A percentile compares a stretch with the other conserved stretches of the same genome.
These are phyloP conservation scores for Poecilus cupreus DNA, from an alignment of 2,888 invertebrate genomes.

Conservation along the genomic window DNA sequence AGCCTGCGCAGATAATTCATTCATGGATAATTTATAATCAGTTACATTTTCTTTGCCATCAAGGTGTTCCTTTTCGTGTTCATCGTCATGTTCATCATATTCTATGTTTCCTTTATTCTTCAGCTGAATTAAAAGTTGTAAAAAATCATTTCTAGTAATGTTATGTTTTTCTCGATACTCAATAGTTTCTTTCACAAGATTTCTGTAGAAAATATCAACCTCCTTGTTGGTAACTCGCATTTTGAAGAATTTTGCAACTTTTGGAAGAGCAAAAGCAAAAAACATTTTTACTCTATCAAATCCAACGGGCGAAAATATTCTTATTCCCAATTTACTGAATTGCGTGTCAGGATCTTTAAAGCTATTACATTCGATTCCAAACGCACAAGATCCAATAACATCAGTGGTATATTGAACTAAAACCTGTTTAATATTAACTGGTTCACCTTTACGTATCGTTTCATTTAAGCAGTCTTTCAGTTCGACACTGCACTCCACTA, in stretches of 20 bases:
- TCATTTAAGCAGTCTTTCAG: conserved; percentile 70
- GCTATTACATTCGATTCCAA: conserved; percentile 55
- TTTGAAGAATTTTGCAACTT: too few species aligned
- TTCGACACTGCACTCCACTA: too few species aligned
- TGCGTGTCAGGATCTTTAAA: too few species aligned
- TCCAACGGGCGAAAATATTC: conserved; percentile 3
- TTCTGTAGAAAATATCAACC: conserved; percentile 37
- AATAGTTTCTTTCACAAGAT: too few species aligned
- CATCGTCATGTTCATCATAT: conserved; percentile 55
- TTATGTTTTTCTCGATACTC: too few species aligned
- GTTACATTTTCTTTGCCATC: too few species aligned
- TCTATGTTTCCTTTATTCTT: conserved; percentile 67
- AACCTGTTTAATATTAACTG: conserved; percentile 46
- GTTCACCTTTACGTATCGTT: conserved; percentile 30
- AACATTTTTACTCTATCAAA: conserved; percentile 48
- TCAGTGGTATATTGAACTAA: conserved; percentile 33
- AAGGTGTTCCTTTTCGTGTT: conserved; percentile 21
- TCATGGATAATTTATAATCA: conserved; percentile 59
- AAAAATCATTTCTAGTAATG: too few species aligned
- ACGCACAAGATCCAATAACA: conserved; percentile 54
- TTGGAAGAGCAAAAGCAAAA: conserved; percentile 23
- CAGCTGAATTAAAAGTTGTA: conserved; percentile 73
- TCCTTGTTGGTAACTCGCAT: conserved; percentile 31
- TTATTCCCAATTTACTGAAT: conserved; percentile 18
- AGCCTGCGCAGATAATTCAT: conserved; percentile 69